Base-by-base conservation (phyloP, 2,888 invertebrate species). In the Drosophila buzzatii region DNA sequence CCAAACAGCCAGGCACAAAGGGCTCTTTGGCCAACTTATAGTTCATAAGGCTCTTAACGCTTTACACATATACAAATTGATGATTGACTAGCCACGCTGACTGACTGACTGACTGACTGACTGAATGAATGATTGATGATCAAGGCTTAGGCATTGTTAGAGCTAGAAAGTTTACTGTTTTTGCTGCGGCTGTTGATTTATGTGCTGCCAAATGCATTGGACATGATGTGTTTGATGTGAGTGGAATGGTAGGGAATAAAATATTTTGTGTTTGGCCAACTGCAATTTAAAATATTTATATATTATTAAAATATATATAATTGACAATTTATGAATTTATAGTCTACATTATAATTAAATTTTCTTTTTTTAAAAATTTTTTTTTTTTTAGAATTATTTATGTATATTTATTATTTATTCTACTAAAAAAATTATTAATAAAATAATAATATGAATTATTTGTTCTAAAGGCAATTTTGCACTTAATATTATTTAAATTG, bases 1-100 rank as follows among this genome's bases (percentile, higher is more conserved):
- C 56, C 61, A 59, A 68, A 53, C 53, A 41, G 52, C n/a, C 39
- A 16, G 23, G 7, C 23, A 52, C 37, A 20, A 35, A 41, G n/a
- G 20, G 27, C 16, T 44, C 56, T 57, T 51, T 45, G 35, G 23
- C 35, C 9, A 37, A 16, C 52, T 9, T 6, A 20, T 52, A 20
- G 35, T 52, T 20, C 20, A 35, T 20, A 37, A 37, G 23, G 16
- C 37, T 10, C 16, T 23, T 20, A 18, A 23, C 14, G 23, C 14
- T 9, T 5, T 8, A 14, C 33, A 20, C 8, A 52, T 20, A 52
- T 9, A 37, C 37, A 12, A n/a, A 55, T 27, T 18, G 51, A 51
- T 51, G 51, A 51, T 33, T 33, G 31, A 33, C 47, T 47, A 16
- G 8, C 23, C n/a, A 7, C 9, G 6, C 18, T 42, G 42, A 42